Conservation (phyloP, 2,888 invertebrate species). For the Brachypalpus laphriformis region DNA sequence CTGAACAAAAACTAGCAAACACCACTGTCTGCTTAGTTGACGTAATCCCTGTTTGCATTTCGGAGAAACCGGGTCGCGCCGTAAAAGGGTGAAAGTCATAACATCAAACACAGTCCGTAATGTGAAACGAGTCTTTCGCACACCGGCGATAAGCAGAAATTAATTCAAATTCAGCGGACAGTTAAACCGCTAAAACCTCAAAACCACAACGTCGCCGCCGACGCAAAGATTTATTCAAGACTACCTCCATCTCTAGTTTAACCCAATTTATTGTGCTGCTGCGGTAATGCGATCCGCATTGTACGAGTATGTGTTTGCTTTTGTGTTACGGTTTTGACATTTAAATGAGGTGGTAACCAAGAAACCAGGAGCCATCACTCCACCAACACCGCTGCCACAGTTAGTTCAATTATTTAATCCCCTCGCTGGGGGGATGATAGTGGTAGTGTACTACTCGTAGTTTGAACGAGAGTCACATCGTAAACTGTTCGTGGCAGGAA, state of each 20-base stretch:
- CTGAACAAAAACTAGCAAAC: not conserved
- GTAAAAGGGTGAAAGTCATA: not conserved
- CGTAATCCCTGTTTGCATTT: not conserved
- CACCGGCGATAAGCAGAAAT: constrained; percentile 5
- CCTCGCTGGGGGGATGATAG: not conserved
- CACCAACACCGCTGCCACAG: not conserved
- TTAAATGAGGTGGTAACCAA: constrained; percentile 3
- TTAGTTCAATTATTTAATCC: constrained; percentile 1
- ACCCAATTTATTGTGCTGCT: not conserved
- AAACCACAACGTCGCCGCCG: not conserved
- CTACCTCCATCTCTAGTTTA: not conserved
- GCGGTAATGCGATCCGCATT: constrained; percentile 11
- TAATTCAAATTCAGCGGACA: not conserved
- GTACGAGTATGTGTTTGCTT: not conserved
- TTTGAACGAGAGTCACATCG: constrained; percentile 19
- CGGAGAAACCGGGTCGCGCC: not conserved
- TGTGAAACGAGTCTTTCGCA: not conserved
- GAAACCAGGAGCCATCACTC: not conserved
- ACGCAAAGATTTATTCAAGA: constrained; percentile 8
- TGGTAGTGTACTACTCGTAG: not conserved
- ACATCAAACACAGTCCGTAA: not conserved
- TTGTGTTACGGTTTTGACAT: not conserved
- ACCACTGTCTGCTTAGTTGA: not conserved
- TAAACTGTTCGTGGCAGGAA: constrained; percentile 40
- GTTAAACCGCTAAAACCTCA: not conserved